Base-by-base conservation (phyloP, 2,797 vertebrate genomes). In the Erpetoichthys calabaricus region DNA sequence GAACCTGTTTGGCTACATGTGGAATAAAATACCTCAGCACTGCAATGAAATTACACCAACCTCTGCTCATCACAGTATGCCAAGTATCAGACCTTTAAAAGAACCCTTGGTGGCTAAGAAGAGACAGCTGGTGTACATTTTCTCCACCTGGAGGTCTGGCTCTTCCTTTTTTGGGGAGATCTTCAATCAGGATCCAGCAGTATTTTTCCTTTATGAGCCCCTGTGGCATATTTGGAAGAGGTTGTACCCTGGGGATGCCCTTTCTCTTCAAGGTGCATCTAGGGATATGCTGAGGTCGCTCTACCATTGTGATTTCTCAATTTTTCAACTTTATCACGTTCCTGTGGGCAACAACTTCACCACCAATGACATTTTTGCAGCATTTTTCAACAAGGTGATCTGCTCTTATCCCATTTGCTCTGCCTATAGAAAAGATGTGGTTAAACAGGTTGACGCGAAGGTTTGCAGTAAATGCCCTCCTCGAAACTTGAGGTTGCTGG, bases 191-290 rank as follows among this genome's bases (percentile, higher is more conserved):
- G 94, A 97, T 65, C 90, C 92, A 0, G 90, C 93, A 55, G 92
- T 97, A 10, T 98, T 99, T 79, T 99, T 97, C 73, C 83, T 98
- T 52, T 99, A 97, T 4, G 96, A 99, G 78, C 95, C 96, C 0
- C 92, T 99, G 85, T 98, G 94, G 93, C 96, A 99, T 72, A 94
- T 99, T 73, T 98, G 94, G 95, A 95, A 99, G 75, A 97, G 96
- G 66, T 81, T 98, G 67, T 98, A 98, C 76, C 94, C 95, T 0
- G 92, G 93, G 0, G 96, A 98, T 1, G 95, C 95, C 0, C 88
- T 95, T 44, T 94, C 94, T 42, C 81, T 99, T 63, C 96, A 98
- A 64, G 96, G 96, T 49, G 96, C 95, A 1, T 91, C 92, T 58
- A 82, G 96, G 63, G 96, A 99, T 81, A 94, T 98, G 91, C 82